Conservation (phyloP, 2,797 vertebrate species). For the Parauchenoglanis punctatus region DNA sequence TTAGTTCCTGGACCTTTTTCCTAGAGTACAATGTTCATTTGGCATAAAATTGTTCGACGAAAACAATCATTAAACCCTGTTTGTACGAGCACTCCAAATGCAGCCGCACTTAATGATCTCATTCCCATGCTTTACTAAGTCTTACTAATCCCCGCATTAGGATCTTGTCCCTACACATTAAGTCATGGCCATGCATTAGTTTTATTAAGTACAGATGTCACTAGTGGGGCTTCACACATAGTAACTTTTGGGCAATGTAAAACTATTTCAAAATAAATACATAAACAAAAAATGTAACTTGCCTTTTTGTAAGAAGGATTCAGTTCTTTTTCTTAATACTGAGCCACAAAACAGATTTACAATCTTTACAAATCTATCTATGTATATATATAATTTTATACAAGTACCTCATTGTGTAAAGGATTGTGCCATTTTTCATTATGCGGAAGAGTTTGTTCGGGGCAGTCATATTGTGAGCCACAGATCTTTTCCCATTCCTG, state of each 20-base stretch:
- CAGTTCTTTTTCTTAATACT: neutral
- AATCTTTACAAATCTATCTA: neutral
- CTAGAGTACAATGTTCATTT: neutral
- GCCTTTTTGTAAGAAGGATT: neutral
- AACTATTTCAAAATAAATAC: neutral
- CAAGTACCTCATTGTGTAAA: slow-evolving; percentile 94
- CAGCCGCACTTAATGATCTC: neutral
- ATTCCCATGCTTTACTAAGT: neutral
- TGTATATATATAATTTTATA: neutral
- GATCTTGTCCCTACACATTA: neutral
- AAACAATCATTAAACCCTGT: slow-evolving; percentile 24
- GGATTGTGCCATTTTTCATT: slow-evolving; percentile 98
- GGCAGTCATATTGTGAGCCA: slow-evolving; percentile 98
- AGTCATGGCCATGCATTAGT: neutral
- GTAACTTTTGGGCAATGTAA: neutral
- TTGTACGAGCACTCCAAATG: slow-evolving; percentile 3
- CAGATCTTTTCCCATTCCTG: slow-evolving; percentile 96
- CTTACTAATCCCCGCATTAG: neutral
- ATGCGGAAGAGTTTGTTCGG: slow-evolving; percentile 98
- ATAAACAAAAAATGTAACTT: neutral
- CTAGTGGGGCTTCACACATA: neutral
- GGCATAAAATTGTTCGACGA: neutral
- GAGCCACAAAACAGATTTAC: neutral
- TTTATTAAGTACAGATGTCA: neutral
- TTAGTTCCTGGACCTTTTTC: neutral